Percentiles rank a stretch among this genome's conserved stretches.
These are phyloP conservation scores for Pampusana beccarii DNA, from an alignment of 2,113 vertebrate species.

Conservation along the genomic window DNA sequence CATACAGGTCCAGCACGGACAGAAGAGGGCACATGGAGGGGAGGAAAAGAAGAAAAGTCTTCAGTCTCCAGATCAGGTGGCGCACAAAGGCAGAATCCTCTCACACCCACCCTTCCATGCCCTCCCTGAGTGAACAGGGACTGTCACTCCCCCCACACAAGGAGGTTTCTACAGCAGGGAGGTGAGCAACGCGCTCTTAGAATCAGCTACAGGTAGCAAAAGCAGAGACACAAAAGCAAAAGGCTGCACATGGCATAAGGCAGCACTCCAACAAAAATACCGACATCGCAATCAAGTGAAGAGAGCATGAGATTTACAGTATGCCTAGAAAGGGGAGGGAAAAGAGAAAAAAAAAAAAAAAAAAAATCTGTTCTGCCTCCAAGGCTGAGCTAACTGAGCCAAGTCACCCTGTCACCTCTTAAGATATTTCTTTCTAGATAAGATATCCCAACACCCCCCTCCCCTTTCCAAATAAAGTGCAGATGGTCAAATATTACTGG, in stretches of 20 bases:
- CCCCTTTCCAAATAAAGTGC: constrained; percentile 78
- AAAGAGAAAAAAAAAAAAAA: neutral
- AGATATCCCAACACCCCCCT: constrained; percentile 9
- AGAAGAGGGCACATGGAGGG: neutral
- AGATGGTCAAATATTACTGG: constrained; percentile 76
- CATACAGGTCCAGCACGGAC: neutral
- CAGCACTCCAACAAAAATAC: constrained; percentile 17
- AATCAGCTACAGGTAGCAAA: neutral
- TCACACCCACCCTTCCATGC: neutral
- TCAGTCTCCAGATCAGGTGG: neutral
- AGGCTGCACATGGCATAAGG: neutral
- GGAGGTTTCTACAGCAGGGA: neutral
- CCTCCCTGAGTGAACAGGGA: fast-evolving
- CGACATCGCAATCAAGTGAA: constrained; percentile 10
- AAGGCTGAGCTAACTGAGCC: constrained; percentile 48
- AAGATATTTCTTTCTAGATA: constrained; percentile 58
- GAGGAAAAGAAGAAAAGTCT: neutral
- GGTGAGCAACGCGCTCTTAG: neutral
- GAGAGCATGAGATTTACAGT: neutral
- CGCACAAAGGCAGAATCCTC: neutral
- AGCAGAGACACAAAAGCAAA: neutral
- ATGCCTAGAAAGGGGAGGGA: neutral
- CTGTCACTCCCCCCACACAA: fast-evolving
- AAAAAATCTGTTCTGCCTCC: constrained; percentile 27
- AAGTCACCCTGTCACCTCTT: constrained; percentile 49